These are phyloP conservation scores for Podarcis muralis DNA, from an alignment of 2,113 vertebrate species.

Conservation along the genomic window DNA sequence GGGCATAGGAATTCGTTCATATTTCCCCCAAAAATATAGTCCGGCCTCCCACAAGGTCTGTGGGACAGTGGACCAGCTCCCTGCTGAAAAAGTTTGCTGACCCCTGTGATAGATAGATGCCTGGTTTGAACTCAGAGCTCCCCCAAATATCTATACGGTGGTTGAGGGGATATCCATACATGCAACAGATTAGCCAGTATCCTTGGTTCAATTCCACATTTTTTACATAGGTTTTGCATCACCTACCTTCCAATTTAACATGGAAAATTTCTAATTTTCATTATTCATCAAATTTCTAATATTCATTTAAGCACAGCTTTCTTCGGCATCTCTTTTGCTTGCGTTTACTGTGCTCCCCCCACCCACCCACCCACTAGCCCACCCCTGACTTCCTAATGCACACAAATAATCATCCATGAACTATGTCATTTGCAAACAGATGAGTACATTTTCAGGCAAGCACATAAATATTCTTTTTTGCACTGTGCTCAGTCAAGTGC, in stretches of 20 bases:
- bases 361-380: background rate
- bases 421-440: background rate
- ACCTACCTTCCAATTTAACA: background rate
- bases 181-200: background rate
- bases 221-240: background rate
- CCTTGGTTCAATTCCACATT: background rate
- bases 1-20: too few species aligned
- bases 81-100: too few species aligned
- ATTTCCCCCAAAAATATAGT: too few species aligned
- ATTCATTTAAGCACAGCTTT: background rate
- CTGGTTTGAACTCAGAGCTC: background rate
- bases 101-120: too few species aligned
- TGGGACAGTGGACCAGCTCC: too few species aligned
- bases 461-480: background rate
- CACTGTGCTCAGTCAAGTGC: background rate
- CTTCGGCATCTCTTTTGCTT: background rate
- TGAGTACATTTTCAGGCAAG: background rate
- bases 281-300: background rate
- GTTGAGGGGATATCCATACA: background rate
- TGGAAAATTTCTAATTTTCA: background rate
- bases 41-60: too few species aligned
- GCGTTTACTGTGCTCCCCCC: background rate
- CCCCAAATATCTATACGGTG: background rate
- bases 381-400: background rate
- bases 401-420: background rate